Percentiles rank a stretch among this genome's conserved stretches.
phyloP scores from a whole-genome alignment of 2,113 vertebrate species.

The Periophthalmus modestus region DNA sequence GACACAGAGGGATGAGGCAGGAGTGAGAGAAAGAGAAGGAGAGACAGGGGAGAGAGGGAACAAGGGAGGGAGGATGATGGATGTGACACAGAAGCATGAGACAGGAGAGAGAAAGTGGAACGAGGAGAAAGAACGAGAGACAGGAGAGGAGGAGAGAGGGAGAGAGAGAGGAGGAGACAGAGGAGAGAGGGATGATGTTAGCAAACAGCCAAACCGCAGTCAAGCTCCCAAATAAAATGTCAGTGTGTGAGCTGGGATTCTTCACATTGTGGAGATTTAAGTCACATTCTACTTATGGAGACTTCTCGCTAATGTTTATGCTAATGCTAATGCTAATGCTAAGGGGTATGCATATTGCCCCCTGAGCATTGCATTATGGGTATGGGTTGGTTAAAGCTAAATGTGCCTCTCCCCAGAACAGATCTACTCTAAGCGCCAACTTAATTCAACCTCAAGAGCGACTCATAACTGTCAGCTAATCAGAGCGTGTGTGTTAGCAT shows the following conservation, averaged over 20 bases:
- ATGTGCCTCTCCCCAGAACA: too few relatives aligned
- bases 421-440: too few relatives aligned
- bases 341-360: too few relatives aligned
- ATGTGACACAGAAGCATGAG: not conserved
- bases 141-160: conserved; percentile 4
- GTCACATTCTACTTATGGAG: not conserved
- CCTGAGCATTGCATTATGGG: too few relatives aligned
- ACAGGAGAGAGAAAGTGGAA: not conserved
- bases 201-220: conserved; percentile 57
- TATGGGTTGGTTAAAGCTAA: too few relatives aligned
- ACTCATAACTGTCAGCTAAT: too few relatives aligned
- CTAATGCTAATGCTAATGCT: too few relatives aligned
- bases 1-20: conserved; percentile 7
- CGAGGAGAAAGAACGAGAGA: conserved; percentile 11
- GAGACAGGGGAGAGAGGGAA: conserved; percentile 13
- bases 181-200: conserved; percentile 36
- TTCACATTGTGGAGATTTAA: not conserved
- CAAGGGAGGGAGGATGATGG: not conserved
- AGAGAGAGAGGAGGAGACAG: conserved; percentile 12
- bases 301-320: too few relatives aligned
- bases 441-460: too few relatives aligned
- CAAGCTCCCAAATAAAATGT: conserved; percentile 57
- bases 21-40: conserved; percentile 10
- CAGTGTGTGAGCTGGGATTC: conserved; percentile 32
- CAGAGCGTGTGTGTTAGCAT: too few relatives aligned